Evolutionary conservation across 2,797 vertebrate species (phyloP).

Genomic region (Streptopelia turtur): DNA sequence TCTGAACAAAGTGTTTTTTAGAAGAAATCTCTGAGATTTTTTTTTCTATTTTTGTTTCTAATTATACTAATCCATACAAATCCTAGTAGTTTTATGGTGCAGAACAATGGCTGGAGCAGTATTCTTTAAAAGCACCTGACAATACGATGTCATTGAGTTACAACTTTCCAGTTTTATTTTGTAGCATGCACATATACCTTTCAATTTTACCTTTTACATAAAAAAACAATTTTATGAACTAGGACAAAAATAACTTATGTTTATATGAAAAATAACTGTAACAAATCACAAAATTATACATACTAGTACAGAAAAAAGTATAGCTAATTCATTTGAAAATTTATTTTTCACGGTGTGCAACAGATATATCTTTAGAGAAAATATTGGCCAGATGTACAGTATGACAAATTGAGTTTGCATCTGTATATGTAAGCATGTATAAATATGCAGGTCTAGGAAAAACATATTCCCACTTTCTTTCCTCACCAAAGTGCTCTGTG

Average conservation of each 20-base stretch:
- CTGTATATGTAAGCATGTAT: slow-evolving; percentile 73
- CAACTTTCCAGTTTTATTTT: slow-evolving; percentile 79
- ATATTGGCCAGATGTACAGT: slow-evolving; percentile 72
- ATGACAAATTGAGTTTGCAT: slow-evolving; percentile 71
- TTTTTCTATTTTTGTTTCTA: slow-evolving; percentile 59
- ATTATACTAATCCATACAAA: slow-evolving; percentile 65
- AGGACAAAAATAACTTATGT: slow-evolving; percentile 81
- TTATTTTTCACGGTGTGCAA: slow-evolving; percentile 69
- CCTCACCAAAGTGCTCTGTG: slow-evolving; percentile 79
- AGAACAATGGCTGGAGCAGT: slow-evolving; percentile 17
- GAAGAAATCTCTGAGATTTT: slow-evolving; percentile 38
- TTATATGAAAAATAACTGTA: slow-evolving; percentile 81
- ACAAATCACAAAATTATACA: slow-evolving; percentile 80
- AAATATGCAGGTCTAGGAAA: slow-evolving; percentile 77
- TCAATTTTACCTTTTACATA: slow-evolving; percentile 75
- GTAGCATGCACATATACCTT: slow-evolving; percentile 70
- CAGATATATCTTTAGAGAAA: slow-evolving; percentile 70
- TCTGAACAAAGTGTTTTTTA: slow-evolving; percentile 51
- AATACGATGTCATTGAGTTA: slow-evolving; percentile 25
- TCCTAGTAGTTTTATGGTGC: slow-evolving; percentile 43
- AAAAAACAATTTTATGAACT: slow-evolving; percentile 76
- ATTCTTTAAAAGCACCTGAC: slow-evolving; percentile 10
- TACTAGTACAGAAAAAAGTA: slow-evolving; percentile 74
- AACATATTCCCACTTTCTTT: slow-evolving; percentile 68
- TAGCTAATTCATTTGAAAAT: slow-evolving; percentile 72